Conservation (phyloP, 2,888 invertebrate genomes). For the Sisyra nigra region DNA sequence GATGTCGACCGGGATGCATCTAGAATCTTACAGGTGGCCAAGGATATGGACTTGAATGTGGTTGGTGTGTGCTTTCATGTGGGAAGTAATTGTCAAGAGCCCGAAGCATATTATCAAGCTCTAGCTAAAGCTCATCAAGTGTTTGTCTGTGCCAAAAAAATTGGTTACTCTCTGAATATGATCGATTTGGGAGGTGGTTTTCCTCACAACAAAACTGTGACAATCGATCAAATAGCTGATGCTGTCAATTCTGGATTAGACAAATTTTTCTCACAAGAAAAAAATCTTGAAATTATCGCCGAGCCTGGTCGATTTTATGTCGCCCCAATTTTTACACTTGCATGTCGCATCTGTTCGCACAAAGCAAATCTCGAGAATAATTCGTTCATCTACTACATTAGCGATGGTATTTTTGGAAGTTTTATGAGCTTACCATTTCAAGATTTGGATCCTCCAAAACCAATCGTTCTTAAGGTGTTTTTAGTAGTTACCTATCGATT, state of each 20-base stretch:
- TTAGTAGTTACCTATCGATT: too few relatives aligned
- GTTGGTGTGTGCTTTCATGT: slow-evolving; percentile 9
- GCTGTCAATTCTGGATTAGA: slow-evolving; percentile 8
- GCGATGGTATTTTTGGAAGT: background rate
- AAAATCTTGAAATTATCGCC: slow-evolving; percentile 27
- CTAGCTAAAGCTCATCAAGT: slow-evolving; percentile 27
- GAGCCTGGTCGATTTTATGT: slow-evolving; percentile 47
- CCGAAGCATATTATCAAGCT: slow-evolving; percentile 30
- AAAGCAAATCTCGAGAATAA: slow-evolving; percentile 14
- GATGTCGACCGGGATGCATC: slow-evolving; percentile 17
- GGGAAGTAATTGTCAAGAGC: slow-evolving; percentile 17
- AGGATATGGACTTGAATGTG: slow-evolving; percentile 5
- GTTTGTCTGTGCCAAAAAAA: slow-evolving; percentile 25
- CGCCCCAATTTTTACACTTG: slow-evolving; percentile 38
- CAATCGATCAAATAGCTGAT: slow-evolving; percentile 3
- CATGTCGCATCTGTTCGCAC: slow-evolving; percentile 34
- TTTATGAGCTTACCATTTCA: background rate
- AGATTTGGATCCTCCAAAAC: background rate
- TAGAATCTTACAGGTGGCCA: slow-evolving; percentile 4
- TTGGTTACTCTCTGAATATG: slow-evolving; percentile 6
- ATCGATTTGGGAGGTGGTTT: slow-evolving; percentile 7
- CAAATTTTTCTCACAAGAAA: slow-evolving; percentile 8
- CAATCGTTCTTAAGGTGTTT: background rate
- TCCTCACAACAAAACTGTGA: slow-evolving; percentile 2
- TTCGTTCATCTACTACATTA: background rate